Evolutionary conservation across 2,888 invertebrate genomes (phyloP).

Genomic region (Hipparchia semele): DNA sequence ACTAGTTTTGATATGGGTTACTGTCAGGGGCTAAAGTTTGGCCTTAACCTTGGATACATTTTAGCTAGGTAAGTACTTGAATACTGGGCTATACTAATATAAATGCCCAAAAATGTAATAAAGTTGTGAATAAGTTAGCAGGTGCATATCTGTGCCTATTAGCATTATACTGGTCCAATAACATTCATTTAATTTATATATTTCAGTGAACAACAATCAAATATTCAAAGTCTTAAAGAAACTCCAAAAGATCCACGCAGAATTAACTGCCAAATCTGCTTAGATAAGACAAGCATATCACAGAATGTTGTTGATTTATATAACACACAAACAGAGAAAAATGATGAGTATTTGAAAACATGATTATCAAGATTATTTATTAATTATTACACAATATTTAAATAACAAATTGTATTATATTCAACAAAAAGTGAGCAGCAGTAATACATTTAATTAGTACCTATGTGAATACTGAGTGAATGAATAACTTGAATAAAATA

Average conservation of each 20-base stretch:
- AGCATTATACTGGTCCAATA: no score
- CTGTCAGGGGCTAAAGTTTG: slow-evolving; percentile 84
- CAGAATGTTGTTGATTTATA: slow-evolving; percentile 64
- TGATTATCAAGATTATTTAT: neutral
- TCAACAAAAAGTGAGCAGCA: no score
- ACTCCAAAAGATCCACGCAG: slow-evolving; percentile 47
- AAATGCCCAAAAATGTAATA: neutral
- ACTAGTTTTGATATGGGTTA: slow-evolving; percentile 88
- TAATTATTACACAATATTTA: neutral
- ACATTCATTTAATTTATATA: neutral
- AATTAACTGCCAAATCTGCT: slow-evolving; percentile 71
- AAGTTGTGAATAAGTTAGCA: neutral
- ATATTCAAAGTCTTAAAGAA: slow-evolving; percentile 5
- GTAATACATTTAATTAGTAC: no score
- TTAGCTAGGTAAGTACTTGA: slow-evolving; percentile 45
- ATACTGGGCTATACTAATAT: neutral
- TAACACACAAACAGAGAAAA: slow-evolving; percentile 65
- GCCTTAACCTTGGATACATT: slow-evolving; percentile 79
- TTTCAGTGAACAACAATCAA: slow-evolving; percentile 46
- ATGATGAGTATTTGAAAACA: slow-evolving; percentile 46
- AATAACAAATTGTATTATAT: no score
- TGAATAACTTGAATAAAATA: neutral
- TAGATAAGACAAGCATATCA: slow-evolving; percentile 48
- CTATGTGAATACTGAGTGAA: neutral
- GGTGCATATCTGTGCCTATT: no score